Conservation (phyloP, 1,140 invertebrate species). For the Trinorchestia longiramus region DNA sequence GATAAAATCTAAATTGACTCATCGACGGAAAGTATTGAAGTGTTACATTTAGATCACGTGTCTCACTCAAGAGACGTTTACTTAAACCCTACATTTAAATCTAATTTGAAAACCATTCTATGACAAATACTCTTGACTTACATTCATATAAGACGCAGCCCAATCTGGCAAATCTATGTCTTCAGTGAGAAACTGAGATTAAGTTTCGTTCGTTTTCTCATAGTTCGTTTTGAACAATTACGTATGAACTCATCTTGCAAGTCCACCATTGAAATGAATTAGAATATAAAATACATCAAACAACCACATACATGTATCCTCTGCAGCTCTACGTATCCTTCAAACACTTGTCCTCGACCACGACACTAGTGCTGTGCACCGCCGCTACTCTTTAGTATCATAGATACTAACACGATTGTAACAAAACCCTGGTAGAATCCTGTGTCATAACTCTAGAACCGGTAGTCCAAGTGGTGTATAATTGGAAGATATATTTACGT, state of each 20-base stretch:
- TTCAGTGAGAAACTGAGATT: too few relatives aligned
- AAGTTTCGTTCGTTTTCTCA: too few relatives aligned
- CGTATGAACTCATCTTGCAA: too few relatives aligned
- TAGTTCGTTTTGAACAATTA: too few relatives aligned
- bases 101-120: background rate
- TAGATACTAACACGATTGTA: background rate
- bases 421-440: background rate
- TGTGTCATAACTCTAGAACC: background rate
- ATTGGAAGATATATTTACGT: background rate
- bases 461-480: background rate
- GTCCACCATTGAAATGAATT: too few relatives aligned
- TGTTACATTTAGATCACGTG: background rate
- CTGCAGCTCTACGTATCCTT: too few relatives aligned
- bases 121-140: background rate
- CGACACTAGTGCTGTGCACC: background rate
- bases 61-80: background rate
- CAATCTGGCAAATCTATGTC: too few relatives aligned
- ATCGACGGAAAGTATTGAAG: background rate
- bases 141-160: too few relatives aligned
- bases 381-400: background rate
- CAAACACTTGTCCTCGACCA: background rate
- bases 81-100: background rate
- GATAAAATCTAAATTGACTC: background rate
- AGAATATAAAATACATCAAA: too few relatives aligned
- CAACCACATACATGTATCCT: too few relatives aligned